Conservation (phyloP, 1,140 invertebrate species). For the Drosophila athabasca region DNA sequence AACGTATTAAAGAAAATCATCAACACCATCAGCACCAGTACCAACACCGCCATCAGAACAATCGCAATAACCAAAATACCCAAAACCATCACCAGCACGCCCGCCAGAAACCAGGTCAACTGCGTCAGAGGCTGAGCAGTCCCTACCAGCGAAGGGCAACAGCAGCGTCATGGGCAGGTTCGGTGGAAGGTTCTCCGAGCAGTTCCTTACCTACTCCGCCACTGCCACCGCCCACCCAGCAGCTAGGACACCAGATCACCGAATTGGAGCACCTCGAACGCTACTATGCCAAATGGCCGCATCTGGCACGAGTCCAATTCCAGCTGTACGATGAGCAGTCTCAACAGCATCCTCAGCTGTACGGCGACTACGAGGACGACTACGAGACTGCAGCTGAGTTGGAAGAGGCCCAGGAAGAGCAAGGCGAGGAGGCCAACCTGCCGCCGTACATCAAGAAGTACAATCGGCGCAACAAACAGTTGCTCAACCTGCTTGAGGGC, state of each 20-base stretch:
- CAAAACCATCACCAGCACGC: constrained; percentile 24
- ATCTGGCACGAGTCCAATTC: constrained; percentile 73
- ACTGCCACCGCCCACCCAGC: constrained; percentile 49
- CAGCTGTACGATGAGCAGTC: constrained; percentile 73
- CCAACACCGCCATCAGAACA: constrained; percentile 25
- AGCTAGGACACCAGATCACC: constrained; percentile 74
- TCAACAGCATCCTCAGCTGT: constrained; percentile 56
- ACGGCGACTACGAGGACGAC: constrained; percentile 69
- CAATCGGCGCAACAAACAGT: constrained; percentile 75
- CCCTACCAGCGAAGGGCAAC: constrained; percentile 54
- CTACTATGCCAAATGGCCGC: constrained; percentile 80
- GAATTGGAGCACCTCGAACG: constrained; percentile 75
- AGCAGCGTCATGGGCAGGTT: background rate
- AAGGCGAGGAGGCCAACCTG: constrained; percentile 69
- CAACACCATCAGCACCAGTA: constrained; percentile 26
- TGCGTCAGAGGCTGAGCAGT: constrained; percentile 23
- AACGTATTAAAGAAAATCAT: constrained; percentile 9
- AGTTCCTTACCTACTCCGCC: constrained; percentile 11
- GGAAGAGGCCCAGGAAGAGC: constrained; percentile 65
- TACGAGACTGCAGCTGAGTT: constrained; percentile 72
- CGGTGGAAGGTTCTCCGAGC: background rate
- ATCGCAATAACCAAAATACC: constrained; percentile 26
- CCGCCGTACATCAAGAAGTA: constrained; percentile 81
- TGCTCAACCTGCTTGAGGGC: constrained; percentile 75
- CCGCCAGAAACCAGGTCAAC: constrained; percentile 19